phyloP scores from a whole-genome alignment of 2,888 invertebrate species.

The Criorhina ranunculi region DNA sequence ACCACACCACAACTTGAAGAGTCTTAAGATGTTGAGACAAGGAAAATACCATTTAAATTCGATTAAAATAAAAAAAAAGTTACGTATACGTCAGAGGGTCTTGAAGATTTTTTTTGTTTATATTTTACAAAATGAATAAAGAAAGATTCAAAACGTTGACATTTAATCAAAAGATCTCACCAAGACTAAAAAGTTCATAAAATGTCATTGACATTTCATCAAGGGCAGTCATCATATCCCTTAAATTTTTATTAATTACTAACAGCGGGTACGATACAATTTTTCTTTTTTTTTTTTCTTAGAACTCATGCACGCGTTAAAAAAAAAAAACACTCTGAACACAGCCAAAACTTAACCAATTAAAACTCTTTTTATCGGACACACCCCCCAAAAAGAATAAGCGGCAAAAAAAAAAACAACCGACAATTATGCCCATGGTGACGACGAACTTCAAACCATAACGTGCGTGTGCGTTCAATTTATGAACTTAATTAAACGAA shows the following conservation, averaged over 20 bases:
- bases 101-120: slow-evolving; percentile 2
- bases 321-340: background rate
- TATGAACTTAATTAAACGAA: slow-evolving; percentile 34
- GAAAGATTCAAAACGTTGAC: no score
- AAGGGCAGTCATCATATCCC: no score
- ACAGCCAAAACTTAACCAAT: slow-evolving; percentile 8
- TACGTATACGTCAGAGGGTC: slow-evolving; percentile 22
- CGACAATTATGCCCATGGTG: background rate
- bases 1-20: no score
- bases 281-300: no score
- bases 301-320: background rate
- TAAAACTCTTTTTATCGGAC: slow-evolving; percentile 1
- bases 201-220: no score
- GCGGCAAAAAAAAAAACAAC: background rate
- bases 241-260: background rate
- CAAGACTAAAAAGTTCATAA: no score
- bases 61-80: slow-evolving; percentile 11
- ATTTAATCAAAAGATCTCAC: no score
- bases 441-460: background rate
- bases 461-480: slow-evolving; percentile 36
- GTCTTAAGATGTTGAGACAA: background rate
- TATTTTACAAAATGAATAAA: no score
- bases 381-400: slow-evolving; percentile 5
- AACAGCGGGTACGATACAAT: background rate
- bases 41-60: background rate